Conservation (phyloP, 2,888 invertebrate genomes). For the Cheilosia impressa region DNA sequence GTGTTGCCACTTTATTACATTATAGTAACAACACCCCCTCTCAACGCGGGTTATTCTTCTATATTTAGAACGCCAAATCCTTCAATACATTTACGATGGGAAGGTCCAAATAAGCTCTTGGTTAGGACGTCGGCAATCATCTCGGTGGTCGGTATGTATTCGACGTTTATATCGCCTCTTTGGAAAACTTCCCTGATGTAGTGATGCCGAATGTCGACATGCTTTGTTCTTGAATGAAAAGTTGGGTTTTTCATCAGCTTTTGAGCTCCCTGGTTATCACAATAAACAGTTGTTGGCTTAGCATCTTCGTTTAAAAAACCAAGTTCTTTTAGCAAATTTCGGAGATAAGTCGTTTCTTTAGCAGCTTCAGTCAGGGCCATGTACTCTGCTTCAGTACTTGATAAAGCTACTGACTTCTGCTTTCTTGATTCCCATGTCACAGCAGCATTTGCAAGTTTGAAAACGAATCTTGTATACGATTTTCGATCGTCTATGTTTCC, state of each 20-base stretch:
- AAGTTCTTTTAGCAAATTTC: background rate
- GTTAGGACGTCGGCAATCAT: background rate
- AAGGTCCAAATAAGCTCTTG: background rate
- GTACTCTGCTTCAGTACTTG: conserved; percentile 66
- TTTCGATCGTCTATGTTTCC: conserved; percentile 47
- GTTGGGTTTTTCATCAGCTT: too few relatives aligned
- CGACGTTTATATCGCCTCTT: too few relatives aligned
- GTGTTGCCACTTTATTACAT: too few relatives aligned
- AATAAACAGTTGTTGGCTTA: too few relatives aligned
- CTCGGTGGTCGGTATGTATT: background rate
- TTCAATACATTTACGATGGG: background rate
- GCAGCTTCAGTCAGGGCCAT: conserved; percentile 2
- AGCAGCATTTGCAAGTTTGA: conserved; percentile 46
- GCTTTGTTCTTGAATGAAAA: too few relatives aligned
- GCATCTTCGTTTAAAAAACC: conserved; percentile 1
- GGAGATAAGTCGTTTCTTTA: background rate
- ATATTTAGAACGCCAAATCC: background rate
- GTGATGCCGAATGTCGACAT: too few relatives aligned
- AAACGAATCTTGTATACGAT: conserved; percentile 62
- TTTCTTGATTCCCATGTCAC: conserved; percentile 63
- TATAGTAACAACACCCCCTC: conserved; percentile 2
- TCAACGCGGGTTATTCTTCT: background rate
- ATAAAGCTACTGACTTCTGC: conserved; percentile 62
- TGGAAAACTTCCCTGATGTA: too few relatives aligned
- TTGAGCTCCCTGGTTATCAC: too few relatives aligned